These are phyloP conservation scores for Lepus townsendii DNA, from an alignment of 2,797 vertebrate species.

Conservation along the genomic window DNA sequence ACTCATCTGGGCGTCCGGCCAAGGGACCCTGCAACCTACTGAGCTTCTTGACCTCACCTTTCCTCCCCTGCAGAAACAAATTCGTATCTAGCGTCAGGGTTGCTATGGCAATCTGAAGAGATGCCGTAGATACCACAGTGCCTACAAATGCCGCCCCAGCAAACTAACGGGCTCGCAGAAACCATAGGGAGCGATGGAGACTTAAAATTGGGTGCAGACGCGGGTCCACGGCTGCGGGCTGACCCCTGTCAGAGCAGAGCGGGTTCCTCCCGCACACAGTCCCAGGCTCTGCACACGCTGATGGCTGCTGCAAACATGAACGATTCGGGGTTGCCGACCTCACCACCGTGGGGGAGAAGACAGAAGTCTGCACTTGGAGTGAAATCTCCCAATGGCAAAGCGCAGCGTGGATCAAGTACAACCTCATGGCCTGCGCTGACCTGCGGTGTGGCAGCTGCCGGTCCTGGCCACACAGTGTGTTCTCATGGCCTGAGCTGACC, in stretches of 20 bases:
- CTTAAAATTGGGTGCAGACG: fast-evolving
- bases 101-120: background rate
- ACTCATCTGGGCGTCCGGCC: background rate
- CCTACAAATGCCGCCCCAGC: fast-evolving
- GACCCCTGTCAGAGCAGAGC: no score
- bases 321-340: background rate
- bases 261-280: no score
- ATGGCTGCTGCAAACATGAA: fast-evolving
- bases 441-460: no score
- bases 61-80: background rate
- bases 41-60: background rate
- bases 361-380: background rate
- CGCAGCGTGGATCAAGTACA: background rate
- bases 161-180: no score
- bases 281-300: no score
- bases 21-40: background rate
- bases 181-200: fast-evolving
- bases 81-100: background rate
- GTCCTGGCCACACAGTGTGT: no score
- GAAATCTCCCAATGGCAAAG: background rate
- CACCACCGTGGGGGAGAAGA: background rate
- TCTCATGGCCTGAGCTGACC: no score
- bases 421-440: no score
- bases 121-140: background rate
- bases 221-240: fast-evolving